These are phyloP conservation scores for Petrolisthes cinctipes DNA, from an alignment of 2,888 invertebrate genomes.

Conservation along the genomic window DNA sequence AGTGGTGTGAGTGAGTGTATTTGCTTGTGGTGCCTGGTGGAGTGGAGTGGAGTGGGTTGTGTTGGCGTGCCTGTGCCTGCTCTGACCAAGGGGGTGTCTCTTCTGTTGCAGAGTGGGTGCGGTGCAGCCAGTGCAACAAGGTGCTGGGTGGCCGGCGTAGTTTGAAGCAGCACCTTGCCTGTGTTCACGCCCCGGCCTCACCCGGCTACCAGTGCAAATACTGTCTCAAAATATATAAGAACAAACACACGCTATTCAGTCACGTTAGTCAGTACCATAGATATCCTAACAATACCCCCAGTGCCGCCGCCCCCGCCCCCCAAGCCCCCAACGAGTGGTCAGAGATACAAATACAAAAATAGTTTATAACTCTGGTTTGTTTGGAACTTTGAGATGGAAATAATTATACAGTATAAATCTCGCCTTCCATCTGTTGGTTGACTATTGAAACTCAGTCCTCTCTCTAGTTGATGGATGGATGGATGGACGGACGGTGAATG, in stretches of 20 bases:
- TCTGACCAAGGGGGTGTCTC: constrained; percentile 51
- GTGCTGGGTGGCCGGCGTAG: constrained; percentile 55
- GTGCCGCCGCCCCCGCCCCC: constrained; percentile 18
- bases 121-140: constrained; percentile 58
- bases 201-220: constrained; percentile 60
- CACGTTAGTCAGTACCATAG: constrained; percentile 58
- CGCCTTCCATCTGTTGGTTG: too few relatives aligned
- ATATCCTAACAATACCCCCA: constrained; percentile 23
- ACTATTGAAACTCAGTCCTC: too few relatives aligned
- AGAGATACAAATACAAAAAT: too few relatives aligned
- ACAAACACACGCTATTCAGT: constrained; percentile 56
- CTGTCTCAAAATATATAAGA: constrained; percentile 56
- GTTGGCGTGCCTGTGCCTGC: constrained; percentile 27
- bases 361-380: too few relatives aligned
- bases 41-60: too few relatives aligned
- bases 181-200: constrained; percentile 56
- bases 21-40: too few relatives aligned
- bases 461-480: too few relatives aligned
- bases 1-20: too few relatives aligned
- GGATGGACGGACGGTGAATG: too few relatives aligned
- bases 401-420: too few relatives aligned
- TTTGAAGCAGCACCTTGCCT: constrained; percentile 59
- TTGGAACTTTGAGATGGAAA: too few relatives aligned
- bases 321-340: background rate
- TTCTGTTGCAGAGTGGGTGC: constrained; percentile 61